Evolutionary conservation across 2,113 vertebrate genomes (phyloP), one percentile per base, ranked within the genome.

Genomic region (Lucifuga dentata): DNA sequence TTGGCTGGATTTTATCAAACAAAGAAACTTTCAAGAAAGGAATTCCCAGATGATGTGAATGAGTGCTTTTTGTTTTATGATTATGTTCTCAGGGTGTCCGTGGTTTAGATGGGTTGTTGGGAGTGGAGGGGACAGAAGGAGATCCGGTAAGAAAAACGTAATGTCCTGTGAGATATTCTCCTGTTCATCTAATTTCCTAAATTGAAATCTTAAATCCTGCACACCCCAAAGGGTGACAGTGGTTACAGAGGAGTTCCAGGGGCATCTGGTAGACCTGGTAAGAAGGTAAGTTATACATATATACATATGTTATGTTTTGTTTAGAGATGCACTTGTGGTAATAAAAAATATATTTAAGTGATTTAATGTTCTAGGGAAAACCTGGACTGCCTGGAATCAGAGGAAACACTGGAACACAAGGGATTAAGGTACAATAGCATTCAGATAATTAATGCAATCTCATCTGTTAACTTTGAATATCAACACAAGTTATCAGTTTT

Each of bases 91-190:
- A 94, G 93, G 93, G 90, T 17, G 52, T 59, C 1, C 51, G 75
- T 8, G 93, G 90, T 21, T 76, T 91, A 67, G 91, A 93, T 39
- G 93, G 93, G 5, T 79, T 94, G 53, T 84, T 93, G 8, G 93
- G 93, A 41, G 91, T 94, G 36, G 80, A 86, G 53, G 93, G 93
- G n/a, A 94, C 84, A 46, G 90, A 92, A 73, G 93, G 93, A 0
- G 83, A 94, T 71, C 88, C 84, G 35, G 93, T 93, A 78, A 86
- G 82, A 51, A 49, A 69, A 17, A 51, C 11, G 1, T 8, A 13
- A 29, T 1, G 7, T 29, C 10, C 23, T 60, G 9, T 15, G 20
- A 19, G 52, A 52, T 35, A 9, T 11, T 24, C 9, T 19, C 11
- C 21, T 63, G 5, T 61, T 61, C 0, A 51, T 20, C 1, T 0